These are phyloP conservation scores for Zaprionus lineosus DNA, from an alignment of 2,888 invertebrate genomes.

Conservation along the genomic window DNA sequence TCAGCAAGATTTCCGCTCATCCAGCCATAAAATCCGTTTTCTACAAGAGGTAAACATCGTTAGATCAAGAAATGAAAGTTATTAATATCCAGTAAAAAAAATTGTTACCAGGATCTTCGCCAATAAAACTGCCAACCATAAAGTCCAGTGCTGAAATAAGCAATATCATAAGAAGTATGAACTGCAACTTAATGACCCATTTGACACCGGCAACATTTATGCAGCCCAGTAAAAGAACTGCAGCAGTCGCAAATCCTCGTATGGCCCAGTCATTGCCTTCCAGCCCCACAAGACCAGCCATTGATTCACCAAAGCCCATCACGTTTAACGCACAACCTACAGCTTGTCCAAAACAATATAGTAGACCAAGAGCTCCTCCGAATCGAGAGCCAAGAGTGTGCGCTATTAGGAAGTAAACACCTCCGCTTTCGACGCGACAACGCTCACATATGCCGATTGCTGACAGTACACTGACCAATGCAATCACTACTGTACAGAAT, in stretches of 20 bases:
- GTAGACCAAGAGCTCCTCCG: conserved; percentile 95
- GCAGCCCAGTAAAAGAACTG: conserved; percentile 92
- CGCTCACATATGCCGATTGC: conserved; percentile 98
- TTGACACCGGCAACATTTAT: conserved; percentile 98
- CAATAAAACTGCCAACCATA: conserved; percentile 94
- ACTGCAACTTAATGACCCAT: conserved; percentile 98
- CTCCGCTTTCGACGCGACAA: conserved; percentile 97
- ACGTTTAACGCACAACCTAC: conserved; percentile 98
- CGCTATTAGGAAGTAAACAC: conserved; percentile 96
- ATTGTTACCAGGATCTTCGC: conserved; percentile 88
- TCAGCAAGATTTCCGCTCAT: conserved; percentile 89
- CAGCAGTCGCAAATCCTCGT: conserved; percentile 92
- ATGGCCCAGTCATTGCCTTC: conserved; percentile 91
- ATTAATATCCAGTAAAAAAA: too few species aligned
- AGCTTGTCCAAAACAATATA: conserved; percentile 98
- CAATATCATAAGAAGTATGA: conserved; percentile 92
- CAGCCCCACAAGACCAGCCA: conserved; percentile 91
- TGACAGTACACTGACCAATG: conserved; percentile 95
- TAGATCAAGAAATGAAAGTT: too few species aligned
- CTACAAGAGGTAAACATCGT: conserved; percentile 83
- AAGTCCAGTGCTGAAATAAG: conserved; percentile 96
- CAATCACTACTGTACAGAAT: conserved; percentile 93
- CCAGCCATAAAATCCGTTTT: conserved; percentile 93
- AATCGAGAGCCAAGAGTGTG: conserved; percentile 96
- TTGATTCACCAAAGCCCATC: conserved; percentile 97